phyloP scores from a whole-genome alignment of 2,797 vertebrate species.

The Streptopelia turtur region DNA sequence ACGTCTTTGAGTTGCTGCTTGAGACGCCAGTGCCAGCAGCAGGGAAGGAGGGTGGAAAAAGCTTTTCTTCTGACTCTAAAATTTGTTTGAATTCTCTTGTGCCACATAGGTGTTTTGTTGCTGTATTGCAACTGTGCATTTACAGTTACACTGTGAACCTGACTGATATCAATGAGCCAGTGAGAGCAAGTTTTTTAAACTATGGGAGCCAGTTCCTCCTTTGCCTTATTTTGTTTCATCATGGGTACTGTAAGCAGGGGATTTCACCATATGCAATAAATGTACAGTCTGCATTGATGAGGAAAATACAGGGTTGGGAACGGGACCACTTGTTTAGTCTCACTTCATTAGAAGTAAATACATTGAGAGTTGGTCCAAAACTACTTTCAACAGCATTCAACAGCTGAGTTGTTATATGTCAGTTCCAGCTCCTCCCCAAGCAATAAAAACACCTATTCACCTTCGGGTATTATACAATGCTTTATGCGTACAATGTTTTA shows the following conservation, averaged over 20 bases:
- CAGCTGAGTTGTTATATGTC: neutral
- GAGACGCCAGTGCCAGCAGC: neutral
- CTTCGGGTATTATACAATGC: neutral
- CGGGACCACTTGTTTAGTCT: neutral
- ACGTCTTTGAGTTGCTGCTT: neutral
- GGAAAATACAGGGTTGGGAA: neutral
- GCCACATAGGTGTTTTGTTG: neutral
- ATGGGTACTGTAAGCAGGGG: neutral
- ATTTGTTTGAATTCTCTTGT: neutral
- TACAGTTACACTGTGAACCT: neutral
- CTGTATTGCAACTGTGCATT: neutral
- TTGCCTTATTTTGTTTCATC: slow-evolving; percentile 13
- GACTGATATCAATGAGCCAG: neutral
- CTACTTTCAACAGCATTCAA: neutral
- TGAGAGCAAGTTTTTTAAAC: neutral
- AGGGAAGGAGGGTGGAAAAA: neutral
- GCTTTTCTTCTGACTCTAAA: neutral
- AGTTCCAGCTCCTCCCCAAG: neutral
- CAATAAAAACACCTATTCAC: neutral
- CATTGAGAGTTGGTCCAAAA: neutral
- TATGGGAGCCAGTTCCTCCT: neutral
- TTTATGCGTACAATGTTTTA: neutral
- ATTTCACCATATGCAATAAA: neutral
- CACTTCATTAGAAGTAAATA: neutral
- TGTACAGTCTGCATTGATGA: neutral